Evolutionary conservation across 2,888 invertebrate species (phyloP).

Genomic region (Oasisia sp.): DNA sequence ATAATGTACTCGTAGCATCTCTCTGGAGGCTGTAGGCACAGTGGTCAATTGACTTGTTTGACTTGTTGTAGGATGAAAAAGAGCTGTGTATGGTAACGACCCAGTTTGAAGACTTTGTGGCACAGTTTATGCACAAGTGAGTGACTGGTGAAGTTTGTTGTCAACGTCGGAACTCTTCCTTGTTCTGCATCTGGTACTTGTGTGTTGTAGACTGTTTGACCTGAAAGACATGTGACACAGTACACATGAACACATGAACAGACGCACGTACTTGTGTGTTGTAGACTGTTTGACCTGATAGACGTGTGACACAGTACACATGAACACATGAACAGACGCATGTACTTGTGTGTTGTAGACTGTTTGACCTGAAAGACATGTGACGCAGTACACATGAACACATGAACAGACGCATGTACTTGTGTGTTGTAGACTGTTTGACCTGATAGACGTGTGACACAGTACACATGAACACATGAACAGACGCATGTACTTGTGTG

Average conservation of each 20-base stretch:
- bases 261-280: too few species aligned
- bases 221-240: too few species aligned
- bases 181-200: background rate
- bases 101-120: conserved; percentile 87
- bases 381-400: conserved; percentile 45
- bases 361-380: conserved; percentile 65
- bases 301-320: too few species aligned
- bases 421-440: conserved; percentile 57
- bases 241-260: too few species aligned
- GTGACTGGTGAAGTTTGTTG: conserved; percentile 6
- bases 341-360: conserved; percentile 48
- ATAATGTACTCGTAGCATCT: background rate
- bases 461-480: too few species aligned
- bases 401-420: too few species aligned
- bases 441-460: conserved; percentile 59
- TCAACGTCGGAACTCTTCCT: background rate
- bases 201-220: too few species aligned
- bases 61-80: conserved; percentile 72
- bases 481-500: background rate
- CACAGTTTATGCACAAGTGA: conserved; percentile 84
- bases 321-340: too few species aligned
- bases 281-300: too few species aligned
- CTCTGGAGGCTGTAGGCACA: background rate
- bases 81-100: conserved; percentile 82
- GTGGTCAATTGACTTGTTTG: background rate